phyloP scores from a whole-genome alignment of 2,888 invertebrate species.

The Hirtodrosophila confusa region DNA sequence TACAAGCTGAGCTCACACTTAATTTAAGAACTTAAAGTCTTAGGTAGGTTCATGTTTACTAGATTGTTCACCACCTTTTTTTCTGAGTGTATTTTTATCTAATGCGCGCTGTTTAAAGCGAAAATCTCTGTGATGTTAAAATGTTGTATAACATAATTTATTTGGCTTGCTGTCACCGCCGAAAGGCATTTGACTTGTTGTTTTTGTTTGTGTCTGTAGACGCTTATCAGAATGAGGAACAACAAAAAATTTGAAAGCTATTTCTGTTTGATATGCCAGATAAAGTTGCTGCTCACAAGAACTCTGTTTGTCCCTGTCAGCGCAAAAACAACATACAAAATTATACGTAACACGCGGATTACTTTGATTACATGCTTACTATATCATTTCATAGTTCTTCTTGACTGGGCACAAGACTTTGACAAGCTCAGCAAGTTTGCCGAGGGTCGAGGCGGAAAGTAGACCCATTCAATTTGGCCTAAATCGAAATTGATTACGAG shows the following conservation, averaged over 20 bases:
- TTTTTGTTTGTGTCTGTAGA: constrained; percentile 1
- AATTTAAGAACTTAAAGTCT: too few relatives aligned
- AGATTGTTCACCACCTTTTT: too few relatives aligned
- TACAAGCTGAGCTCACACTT: too few relatives aligned
- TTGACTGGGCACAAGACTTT: constrained; percentile 4
- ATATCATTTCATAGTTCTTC: constrained; percentile 10
- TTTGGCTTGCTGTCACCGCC: constrained; percentile 22
- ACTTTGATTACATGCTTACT: constrained; percentile 25
- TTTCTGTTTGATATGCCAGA: constrained; percentile 42
- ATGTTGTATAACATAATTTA: constrained; percentile 31
- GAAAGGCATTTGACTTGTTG: constrained; percentile 5
- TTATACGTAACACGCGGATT: constrained; percentile 22
- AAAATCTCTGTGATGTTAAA: constrained; percentile 3
- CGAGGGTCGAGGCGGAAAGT: too few relatives aligned
- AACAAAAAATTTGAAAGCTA: constrained; percentile 25
- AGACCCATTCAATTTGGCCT: not conserved
- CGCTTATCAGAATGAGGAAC: constrained; percentile 35
- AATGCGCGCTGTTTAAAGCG: constrained; percentile 6
- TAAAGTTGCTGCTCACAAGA: constrained; percentile 16
- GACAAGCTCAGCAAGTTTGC: constrained; percentile 15
- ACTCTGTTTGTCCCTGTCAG: constrained; percentile 46
- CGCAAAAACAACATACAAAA: too few relatives aligned
- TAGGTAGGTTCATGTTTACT: too few relatives aligned
- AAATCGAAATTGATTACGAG: too few relatives aligned
- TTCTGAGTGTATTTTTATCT: constrained; percentile 26